Base-by-base conservation (phyloP, 2,113 vertebrate species). In the Acanthisitta chloris region DNA sequence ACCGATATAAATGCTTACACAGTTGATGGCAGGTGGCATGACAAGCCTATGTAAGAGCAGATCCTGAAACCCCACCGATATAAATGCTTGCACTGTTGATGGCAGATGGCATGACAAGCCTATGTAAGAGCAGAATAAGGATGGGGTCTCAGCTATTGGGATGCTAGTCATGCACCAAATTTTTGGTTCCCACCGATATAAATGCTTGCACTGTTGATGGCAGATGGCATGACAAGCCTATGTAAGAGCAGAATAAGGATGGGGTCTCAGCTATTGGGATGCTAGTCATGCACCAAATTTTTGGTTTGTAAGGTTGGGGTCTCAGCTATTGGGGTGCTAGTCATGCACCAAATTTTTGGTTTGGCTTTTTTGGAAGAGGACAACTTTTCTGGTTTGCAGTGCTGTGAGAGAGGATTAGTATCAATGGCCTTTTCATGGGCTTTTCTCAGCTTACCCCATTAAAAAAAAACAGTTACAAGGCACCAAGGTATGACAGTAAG, bases 291-390 rank as follows among this genome's bases (percentile, higher is more conserved):
- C 48, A 67, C 4, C 19, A 51, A 17, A 4, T 2, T 13, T 21
- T 34, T 51, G 12, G 4, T 17, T 34, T 62, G 3, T 18, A n/a
- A n/a, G n/a, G n/a, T n/a, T n/a, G n/a, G n/a, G n/a, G n/a, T n/a
- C n/a, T n/a, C n/a, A n/a, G n/a, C n/a, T n/a, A 20, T 17, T 0
- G 0, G 62, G 17, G 9, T 86, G 49, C 76, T n/a, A 52, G 19
- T 78, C 43, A 81, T 3, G 17, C 48, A 67, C 4, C 19, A 51
- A 17, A 4, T 2, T 13, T 21, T 34, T 51, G 12, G 4, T 17
- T 34, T 62, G 3, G n/a, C 16, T 67, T 45, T 43, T 55, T 77
- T n/a, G 9, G 3, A 80, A 86, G 21, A 84, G 10, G 25, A 14
- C 28, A 91, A 25, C 25, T 77, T 87, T 52, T 54, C 31, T 51